phyloP scores from a whole-genome alignment of 1,140 invertebrate genomes.

The Drosophila pallidifrons region DNA sequence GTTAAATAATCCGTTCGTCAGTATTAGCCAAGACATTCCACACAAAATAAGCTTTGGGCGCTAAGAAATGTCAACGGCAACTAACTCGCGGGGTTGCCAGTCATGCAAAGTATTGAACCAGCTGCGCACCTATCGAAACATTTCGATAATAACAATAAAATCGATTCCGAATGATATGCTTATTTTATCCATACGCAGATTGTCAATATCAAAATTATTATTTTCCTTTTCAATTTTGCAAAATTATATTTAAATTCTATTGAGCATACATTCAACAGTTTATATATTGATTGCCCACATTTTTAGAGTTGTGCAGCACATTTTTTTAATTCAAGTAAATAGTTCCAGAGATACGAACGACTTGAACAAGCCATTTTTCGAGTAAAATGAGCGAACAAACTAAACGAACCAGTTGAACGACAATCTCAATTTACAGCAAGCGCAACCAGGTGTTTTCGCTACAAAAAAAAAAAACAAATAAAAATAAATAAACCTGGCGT shows the following conservation, averaged over 20 bases:
- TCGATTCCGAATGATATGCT: background rate
- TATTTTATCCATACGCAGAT: too few species aligned
- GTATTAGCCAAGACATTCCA: slow-evolving; percentile 58
- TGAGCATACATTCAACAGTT: background rate
- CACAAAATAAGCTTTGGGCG: slow-evolving; percentile 53
- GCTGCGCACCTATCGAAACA: slow-evolving; percentile 6
- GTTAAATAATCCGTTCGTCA: slow-evolving; percentile 77
- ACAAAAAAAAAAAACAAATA: slow-evolving; percentile 34
- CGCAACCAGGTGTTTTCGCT: slow-evolving; percentile 47
- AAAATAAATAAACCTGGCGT: slow-evolving; percentile 30
- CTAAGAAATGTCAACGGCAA: slow-evolving; percentile 61
- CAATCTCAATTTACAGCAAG: slow-evolving; percentile 43
- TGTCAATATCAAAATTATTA: too few species aligned
- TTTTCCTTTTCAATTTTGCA: too few species aligned
- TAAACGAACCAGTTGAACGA: slow-evolving; percentile 20
- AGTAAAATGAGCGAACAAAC: slow-evolving; percentile 2
- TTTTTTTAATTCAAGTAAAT: background rate
- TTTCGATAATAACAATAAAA: background rate
- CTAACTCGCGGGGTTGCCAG: slow-evolving; percentile 48
- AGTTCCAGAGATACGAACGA: background rate
- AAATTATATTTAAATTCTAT: background rate
- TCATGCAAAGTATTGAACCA: slow-evolving; percentile 5
- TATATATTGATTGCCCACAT: background rate
- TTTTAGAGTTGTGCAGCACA: background rate
- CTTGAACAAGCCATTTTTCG: background rate